Base-by-base conservation (phyloP, 2,797 vertebrate genomes). In the Emydoidea blandingii region DNA sequence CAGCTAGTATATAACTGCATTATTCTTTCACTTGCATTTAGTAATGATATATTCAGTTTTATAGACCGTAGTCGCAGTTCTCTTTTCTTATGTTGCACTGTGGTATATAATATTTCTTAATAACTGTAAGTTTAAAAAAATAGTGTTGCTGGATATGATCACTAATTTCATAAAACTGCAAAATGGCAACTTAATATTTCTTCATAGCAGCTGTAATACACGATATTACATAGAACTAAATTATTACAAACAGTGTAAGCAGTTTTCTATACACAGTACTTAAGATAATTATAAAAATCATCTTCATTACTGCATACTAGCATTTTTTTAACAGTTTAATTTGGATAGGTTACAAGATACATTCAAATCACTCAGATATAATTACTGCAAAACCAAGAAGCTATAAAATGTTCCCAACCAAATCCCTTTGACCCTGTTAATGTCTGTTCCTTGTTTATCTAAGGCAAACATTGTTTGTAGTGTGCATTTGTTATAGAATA, bases 401-500 rank as follows among this genome's bases (percentile, higher is more conserved):
- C 96, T 93, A 97, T 98, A 97, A 98, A 98, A 98, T 96, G 89
- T 98, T 98, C 95, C 95, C 96, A 97, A 96, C 93, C 93, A 98
- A 98, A 98, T 98, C 98, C 97, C 97, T 98, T 98, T 98, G 98
- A 98, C 98, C 98, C 97, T 95, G 95, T 97, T 98, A 98, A 98
- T 98, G 96, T 97, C 96, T 98, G 93, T 79, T 98, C 96, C 98
- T 97, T 98, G 97, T 98, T 98, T 98, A 98, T 98, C 96, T 97
- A 98, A 98, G 97, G 98, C 98, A 98, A 98, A 98, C 97, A 97
- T 97, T 98, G 96, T 98, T 98, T 94, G 95, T 90, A 97, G 95
- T 62, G 34, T 93, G 94, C 98, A 97, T 98, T 98, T 98, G 98
- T 98, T 99, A 98, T 95, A 98, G 98, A 98, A 98, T 98, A 98